phyloP scores from a whole-genome alignment of 2,888 invertebrate species.

The Ypsolopha sequella region DNA sequence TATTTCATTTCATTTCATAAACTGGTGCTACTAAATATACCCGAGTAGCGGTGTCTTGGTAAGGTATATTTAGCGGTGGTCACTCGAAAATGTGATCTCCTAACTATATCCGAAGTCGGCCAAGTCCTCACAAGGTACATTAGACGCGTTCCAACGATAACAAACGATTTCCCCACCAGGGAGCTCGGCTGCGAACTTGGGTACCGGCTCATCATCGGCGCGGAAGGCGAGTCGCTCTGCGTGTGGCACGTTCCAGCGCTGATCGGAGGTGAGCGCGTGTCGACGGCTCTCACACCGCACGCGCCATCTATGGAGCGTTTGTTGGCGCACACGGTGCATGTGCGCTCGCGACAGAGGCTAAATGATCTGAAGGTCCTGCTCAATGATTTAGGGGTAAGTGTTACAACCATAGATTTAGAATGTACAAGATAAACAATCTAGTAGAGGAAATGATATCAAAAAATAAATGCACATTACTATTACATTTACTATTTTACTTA shows the following conservation, averaged over 20 bases:
- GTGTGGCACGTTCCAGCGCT: constrained; percentile 75
- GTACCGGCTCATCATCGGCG: constrained; percentile 89
- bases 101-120: too few species aligned
- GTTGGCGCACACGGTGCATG: constrained; percentile 94
- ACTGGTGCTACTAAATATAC: too few species aligned
- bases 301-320: constrained; percentile 95
- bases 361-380: constrained; percentile 85
- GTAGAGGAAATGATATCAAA: too few species aligned
- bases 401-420: too few species aligned
- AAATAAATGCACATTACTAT: too few species aligned
- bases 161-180: constrained; percentile 20
- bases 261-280: constrained; percentile 59
- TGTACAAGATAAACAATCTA: too few species aligned
- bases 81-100: too few species aligned
- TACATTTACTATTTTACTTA: too few species aligned
- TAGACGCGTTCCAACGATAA: neutral
- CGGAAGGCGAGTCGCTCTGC: constrained; percentile 72
- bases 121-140: too few species aligned
- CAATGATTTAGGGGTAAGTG: constrained; percentile 70
- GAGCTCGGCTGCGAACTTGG: constrained; percentile 89
- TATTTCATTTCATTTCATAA: too few species aligned
- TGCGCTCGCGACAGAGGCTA: constrained; percentile 87
- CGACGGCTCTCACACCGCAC: constrained; percentile 87
- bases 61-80: too few species aligned
- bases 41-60: too few species aligned